Percentiles rank a stretch among this genome's conserved stretches.
phyloP scores from a whole-genome alignment of 2,113 vertebrate species.

The Aepyceros melampus region DNA sequence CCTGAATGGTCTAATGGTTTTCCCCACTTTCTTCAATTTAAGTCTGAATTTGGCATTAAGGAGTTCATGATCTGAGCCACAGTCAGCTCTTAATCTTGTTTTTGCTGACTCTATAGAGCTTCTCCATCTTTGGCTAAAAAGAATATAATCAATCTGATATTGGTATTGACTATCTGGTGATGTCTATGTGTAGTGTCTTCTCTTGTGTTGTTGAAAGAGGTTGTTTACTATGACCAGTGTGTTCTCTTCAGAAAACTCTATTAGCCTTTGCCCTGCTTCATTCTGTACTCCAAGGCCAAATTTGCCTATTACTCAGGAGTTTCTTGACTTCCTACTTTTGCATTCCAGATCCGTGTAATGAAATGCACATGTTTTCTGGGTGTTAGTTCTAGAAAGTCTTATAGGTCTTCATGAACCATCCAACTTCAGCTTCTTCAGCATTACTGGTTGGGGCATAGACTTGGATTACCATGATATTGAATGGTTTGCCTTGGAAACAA shows the following conservation, averaged over 20 bases:
- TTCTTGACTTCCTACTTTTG: neutral
- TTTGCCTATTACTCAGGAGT: neutral
- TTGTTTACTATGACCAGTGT: neutral
- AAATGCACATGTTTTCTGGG: neutral
- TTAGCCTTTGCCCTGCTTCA: neutral
- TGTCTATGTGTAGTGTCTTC: neutral
- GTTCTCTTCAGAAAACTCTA: neutral
- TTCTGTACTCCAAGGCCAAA: neutral
- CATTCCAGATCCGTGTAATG: neutral
- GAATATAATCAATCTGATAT: neutral
- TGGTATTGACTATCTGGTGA: neutral
- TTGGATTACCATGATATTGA: neutral
- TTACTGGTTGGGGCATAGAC: neutral
- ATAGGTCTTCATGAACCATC: neutral
- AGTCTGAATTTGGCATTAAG: neutral
- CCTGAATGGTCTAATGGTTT: neutral
- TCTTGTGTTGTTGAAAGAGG: neutral
- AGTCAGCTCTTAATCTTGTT: neutral
- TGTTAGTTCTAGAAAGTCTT: neutral
- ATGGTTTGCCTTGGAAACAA: neutral
- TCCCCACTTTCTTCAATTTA: neutral
- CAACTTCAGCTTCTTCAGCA: neutral
- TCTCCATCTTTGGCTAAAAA: neutral
- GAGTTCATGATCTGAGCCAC: neutral
- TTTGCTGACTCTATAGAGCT: neutral